Evolutionary conservation across 2,113 vertebrate species (phyloP), one percentile per base, ranked within the genome.

Genomic region (Thalassarche chlororhynchos): DNA sequence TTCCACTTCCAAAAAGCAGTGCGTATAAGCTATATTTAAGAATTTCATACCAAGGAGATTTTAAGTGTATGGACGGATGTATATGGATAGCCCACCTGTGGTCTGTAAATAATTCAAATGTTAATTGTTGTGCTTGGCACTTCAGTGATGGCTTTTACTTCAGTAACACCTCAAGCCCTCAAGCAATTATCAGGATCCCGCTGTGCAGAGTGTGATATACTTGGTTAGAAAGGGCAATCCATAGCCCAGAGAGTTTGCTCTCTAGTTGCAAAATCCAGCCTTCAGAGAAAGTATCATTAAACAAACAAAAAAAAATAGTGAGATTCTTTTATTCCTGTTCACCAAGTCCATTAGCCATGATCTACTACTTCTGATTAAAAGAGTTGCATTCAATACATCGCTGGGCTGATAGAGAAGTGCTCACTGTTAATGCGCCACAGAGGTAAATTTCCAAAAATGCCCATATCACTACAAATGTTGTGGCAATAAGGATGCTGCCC

Each of bases 81-180:
- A 87, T 84, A 94, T 25, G 89, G 80, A 92, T 61, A 84, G 77
- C 46, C 77, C 93, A 93, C 95, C 94, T 95, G 86, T 46, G 87
- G 95, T 62, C 91, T 85, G 80, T 84, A 97, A 97, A 96, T 96
- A 96, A 95, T 95, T 97, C 77, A 97, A 79, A 97, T 89, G 89
- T 83, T 96, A 96, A 97, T 96, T 90, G 86, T 89, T 89, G 55
- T 95, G 81, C 77, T 95, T 96, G 93, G 77, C 93, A 87, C 93
- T 95, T 89, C 77, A 54, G 66, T 70, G 91, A 84, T 82, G 81
- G 65, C 46, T 89, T 89, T 93, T 91, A 69, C 91, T 93, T 79
- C 93, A 70, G 80, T 68, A 92, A 62, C 74, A 82, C 69, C 91
- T 96, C 89, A 75, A 87, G 57, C 83, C 83, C 95, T 93, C 74